Conservation (phyloP, 2,113 vertebrate species). For the Catharus minimus region DNA sequence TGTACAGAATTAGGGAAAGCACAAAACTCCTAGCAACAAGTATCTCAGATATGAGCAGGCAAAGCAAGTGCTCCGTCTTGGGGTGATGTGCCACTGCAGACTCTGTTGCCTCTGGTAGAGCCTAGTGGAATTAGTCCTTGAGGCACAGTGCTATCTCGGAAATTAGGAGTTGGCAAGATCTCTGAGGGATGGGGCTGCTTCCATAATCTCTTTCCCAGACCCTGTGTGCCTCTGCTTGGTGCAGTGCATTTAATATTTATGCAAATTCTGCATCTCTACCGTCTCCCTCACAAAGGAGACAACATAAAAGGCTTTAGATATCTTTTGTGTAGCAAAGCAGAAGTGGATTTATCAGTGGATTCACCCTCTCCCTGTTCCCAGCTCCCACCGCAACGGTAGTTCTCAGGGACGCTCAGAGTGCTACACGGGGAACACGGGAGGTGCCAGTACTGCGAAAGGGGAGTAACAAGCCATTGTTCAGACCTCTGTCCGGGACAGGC, state of each 20-base stretch:
- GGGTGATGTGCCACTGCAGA: neutral
- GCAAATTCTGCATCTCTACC: neutral
- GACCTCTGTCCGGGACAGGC: neutral
- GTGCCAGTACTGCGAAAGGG: neutral
- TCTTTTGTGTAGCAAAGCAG: neutral
- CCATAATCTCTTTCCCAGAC: slow-evolving; percentile 17
- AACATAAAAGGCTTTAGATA: neutral
- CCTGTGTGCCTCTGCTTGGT: neutral
- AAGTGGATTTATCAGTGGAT: neutral
- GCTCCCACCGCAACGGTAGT: neutral
- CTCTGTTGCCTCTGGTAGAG: neutral
- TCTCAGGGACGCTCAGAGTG: neutral
- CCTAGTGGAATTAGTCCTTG: neutral
- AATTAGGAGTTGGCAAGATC: neutral
- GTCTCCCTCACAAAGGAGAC: neutral
- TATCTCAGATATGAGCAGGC: neutral
- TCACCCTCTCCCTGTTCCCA: neutral
- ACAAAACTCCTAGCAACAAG: neutral
- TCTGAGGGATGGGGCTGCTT: neutral
- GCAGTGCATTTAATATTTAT: neutral
- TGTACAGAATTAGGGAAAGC: neutral
- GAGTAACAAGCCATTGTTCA: neutral
- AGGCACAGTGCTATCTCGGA: neutral
- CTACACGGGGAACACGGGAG: neutral
- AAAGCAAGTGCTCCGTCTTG: accelerated